phyloP scores from a whole-genome alignment of 1,140 invertebrate genomes.

The Samia ricini region DNA sequence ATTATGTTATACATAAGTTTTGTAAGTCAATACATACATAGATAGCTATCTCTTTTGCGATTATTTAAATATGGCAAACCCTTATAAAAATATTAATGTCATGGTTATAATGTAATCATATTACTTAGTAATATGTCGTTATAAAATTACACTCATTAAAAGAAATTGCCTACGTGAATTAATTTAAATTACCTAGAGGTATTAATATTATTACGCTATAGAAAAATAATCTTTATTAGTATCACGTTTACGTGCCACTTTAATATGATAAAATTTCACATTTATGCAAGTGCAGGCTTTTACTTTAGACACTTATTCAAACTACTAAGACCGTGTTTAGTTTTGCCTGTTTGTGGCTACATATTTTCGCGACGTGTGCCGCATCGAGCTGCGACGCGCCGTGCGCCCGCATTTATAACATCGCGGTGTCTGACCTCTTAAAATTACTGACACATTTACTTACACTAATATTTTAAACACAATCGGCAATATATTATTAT shows the following conservation, averaged over 20 bases:
- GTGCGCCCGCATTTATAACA: conserved; percentile 71
- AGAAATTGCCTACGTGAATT: not conserved
- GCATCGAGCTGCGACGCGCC: conserved; percentile 26
- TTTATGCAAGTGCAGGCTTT: conserved; percentile 45
- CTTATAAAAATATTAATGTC: no score
- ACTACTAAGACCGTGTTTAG: conserved; percentile 50
- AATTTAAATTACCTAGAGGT: not conserved
- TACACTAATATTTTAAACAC: conserved; percentile 21
- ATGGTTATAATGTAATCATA: no score
- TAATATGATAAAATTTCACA: conserved; percentile 27
- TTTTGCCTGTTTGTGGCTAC: conserved; percentile 57
- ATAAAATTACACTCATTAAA: not conserved
- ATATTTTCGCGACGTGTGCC: conserved; percentile 46
- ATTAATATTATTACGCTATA: conserved; percentile 9
- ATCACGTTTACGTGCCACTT: conserved; percentile 13
- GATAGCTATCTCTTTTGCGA: no score
- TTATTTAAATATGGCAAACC: no score
- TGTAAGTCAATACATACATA: no score
- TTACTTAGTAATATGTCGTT: not conserved
- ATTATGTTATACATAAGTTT: not conserved
- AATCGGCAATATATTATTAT: conserved; percentile 26
- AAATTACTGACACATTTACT: conserved; percentile 56
- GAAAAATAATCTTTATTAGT: conserved; percentile 34
- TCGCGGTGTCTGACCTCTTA: conserved; percentile 59
- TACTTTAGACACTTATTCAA: conserved; percentile 44